These are phyloP conservation scores for Oscheius sp. DNA, from an alignment of 1,140 invertebrate genomes.

Conservation along the genomic window DNA sequence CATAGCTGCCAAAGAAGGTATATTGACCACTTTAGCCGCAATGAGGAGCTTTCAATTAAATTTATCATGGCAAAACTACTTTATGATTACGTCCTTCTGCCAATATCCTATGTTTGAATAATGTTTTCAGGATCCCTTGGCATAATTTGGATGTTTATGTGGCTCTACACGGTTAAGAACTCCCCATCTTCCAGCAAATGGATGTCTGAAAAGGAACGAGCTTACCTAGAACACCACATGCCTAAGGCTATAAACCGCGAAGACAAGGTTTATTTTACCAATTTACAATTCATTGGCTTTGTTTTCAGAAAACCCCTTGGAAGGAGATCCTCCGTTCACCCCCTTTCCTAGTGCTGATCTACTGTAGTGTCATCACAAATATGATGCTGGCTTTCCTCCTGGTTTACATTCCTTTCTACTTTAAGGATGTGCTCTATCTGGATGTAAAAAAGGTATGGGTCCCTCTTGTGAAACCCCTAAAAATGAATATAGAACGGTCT, in stretches of 20 bases:
- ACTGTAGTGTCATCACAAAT: slow-evolving; percentile 1
- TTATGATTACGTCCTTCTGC: too few species aligned
- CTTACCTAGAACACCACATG: slow-evolving; percentile 20
- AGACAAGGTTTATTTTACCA: background rate
- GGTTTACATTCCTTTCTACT: slow-evolving; percentile 30
- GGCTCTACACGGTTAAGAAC: slow-evolving; percentile 20
- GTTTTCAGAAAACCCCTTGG: slow-evolving; percentile 7
- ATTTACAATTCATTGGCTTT: background rate
- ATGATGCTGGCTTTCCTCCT: slow-evolving; percentile 31
- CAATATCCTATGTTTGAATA: too few species aligned
- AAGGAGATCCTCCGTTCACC: slow-evolving; percentile 2
- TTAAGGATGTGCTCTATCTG: slow-evolving; percentile 27
- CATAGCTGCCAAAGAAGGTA: too few species aligned
- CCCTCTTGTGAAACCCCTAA: background rate
- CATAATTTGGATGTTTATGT: slow-evolving; percentile 14
- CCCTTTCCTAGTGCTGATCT: background rate
- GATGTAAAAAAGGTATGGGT: slow-evolving; percentile 25
- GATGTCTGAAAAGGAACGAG: slow-evolving; percentile 18
- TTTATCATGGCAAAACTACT: too few species aligned
- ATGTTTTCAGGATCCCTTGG: too few species aligned
- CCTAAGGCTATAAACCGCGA: background rate
- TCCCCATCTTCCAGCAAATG: slow-evolving; percentile 16
- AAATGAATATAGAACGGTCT: slow-evolving; percentile 17
- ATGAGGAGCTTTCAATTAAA: too few species aligned
- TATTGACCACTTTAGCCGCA: too few species aligned